Conservation (phyloP, 2,113 vertebrate species). For the Numenius arquata region DNA sequence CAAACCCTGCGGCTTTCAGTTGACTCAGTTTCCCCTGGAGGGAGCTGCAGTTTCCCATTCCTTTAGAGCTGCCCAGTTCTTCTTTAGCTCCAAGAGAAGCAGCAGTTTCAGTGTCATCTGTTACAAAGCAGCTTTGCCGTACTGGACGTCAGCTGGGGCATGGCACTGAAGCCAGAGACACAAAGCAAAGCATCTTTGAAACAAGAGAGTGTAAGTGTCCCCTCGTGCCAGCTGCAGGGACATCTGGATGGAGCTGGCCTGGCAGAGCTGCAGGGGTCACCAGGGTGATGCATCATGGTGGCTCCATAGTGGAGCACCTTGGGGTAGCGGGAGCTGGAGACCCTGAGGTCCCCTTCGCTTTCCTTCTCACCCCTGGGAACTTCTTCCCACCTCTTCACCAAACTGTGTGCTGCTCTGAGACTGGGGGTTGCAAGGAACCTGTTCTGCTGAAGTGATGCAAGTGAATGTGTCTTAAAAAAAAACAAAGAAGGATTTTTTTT, state of each 20-base stretch:
- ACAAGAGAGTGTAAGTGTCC: neutral
- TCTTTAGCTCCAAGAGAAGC: neutral
- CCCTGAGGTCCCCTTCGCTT: neutral
- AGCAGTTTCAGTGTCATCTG: neutral
- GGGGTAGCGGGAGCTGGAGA: neutral
- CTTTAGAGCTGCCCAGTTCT: neutral
- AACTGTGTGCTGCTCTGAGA: neutral
- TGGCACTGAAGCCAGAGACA: neutral
- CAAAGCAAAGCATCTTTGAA: neutral
- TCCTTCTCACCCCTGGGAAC: neutral
- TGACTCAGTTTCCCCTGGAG: neutral
- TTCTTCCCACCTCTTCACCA: neutral
- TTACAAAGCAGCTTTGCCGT: neutral
- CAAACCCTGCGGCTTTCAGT: neutral
- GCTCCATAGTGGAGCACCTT: neutral
- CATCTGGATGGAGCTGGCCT: conserved; percentile 1
- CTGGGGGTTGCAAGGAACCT: neutral
- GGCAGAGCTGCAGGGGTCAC: neutral
- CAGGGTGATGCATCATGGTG: fast-evolving
- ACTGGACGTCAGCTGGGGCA: neutral
- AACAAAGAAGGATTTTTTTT: neutral
- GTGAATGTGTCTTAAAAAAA: neutral
- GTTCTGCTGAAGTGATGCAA: conserved; percentile 12
- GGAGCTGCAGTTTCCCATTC: neutral
- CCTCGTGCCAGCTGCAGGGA: neutral